Base-by-base conservation (phyloP, 2,888 invertebrate genomes). In the Liopterus haemorrhoidalis region DNA sequence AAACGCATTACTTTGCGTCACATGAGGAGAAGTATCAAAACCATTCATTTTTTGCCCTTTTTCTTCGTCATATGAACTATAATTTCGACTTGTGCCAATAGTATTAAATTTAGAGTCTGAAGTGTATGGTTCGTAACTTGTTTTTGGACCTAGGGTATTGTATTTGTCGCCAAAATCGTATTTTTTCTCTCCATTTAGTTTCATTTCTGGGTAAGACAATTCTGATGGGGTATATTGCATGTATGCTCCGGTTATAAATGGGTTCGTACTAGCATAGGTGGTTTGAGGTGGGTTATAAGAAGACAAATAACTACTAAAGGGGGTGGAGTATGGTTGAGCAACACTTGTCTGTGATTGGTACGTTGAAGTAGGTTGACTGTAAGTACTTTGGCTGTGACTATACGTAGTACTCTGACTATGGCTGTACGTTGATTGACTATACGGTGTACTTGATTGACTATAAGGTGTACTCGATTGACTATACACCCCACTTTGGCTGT, bases 191-290 rank as follows among this genome's bases (percentile, higher is more conserved):
- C 45, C 45, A 19, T 45, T 45, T 4, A 45, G 39, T 39, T 45
- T 45, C 32, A 45, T 32, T n/a, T 45, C 45, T 3, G 45, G 24
- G 11, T 39, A 45, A 5, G 32, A 39, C 2, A 39, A 24, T 9
- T 45, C 57, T 3, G 47, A 51, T 1, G 67, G 60, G 16, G 58
- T 62, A 52, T 68, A 68, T 20, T 64, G 65, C 55, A 69, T 53
- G 49, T 69, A 69, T 6, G 68, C 67, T 2, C 68, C 69, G 3
- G 69, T 68, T 58, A 79, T 66, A 65, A 79, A 79, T 44, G 79
- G 79, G 66, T 79, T 79, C 35, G 79, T 79, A 49, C 69, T 70
- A n/a, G 66, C 67, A 49, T 69, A 70, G 6, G 67, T 67, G 2
- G 66, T 62, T n/a, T n/a, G n/a, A 4, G 67, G 66, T 50, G 61